Evolutionary conservation across 2,888 invertebrate species (phyloP).

Genomic region (Dicyrtoma fusca): DNA sequence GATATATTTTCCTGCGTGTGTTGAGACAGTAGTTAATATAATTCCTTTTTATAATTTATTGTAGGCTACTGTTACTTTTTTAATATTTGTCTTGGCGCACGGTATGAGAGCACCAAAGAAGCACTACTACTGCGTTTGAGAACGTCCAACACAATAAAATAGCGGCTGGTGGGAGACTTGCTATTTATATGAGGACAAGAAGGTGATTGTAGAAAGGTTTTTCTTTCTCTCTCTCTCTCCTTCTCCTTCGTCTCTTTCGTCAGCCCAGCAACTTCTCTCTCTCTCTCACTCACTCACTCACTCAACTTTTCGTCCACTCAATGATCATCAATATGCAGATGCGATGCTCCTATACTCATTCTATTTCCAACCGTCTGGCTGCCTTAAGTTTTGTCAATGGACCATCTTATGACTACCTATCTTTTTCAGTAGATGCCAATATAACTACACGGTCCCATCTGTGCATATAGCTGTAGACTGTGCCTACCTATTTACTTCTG

Average conservation of each 20-base stretch:
- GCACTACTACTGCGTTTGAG: conserved; percentile 20
- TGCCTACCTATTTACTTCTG: no score
- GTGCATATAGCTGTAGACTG: no score
- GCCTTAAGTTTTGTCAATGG: no score
- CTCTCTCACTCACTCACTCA: conserved; percentile 4
- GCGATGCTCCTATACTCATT: conserved; percentile 17
- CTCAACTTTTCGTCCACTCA: neutral
- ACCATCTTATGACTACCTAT: no score
- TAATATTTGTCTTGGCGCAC: conserved; percentile 22
- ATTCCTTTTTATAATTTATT: neutral
- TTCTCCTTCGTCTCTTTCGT: no score
- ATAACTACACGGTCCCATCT: no score
- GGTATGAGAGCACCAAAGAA: conserved; percentile 27
- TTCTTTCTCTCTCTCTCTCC: conserved; percentile 12
- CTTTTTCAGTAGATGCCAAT: no score
- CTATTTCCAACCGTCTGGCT: neutral
- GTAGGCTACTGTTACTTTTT: conserved; percentile 1
- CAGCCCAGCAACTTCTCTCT: neutral
- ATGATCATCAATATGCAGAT: conserved; percentile 29
- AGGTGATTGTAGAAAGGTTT: conserved; percentile 22
- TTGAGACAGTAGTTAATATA: neutral
- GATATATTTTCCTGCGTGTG: neutral
- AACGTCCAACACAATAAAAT: conserved; percentile 35
- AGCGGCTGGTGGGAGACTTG: conserved; percentile 38
- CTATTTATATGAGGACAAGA: conserved; percentile 41